These are phyloP conservation scores for Ctenicera cuprea DNA, from an alignment of 2,888 invertebrate species.

Conservation along the genomic window DNA sequence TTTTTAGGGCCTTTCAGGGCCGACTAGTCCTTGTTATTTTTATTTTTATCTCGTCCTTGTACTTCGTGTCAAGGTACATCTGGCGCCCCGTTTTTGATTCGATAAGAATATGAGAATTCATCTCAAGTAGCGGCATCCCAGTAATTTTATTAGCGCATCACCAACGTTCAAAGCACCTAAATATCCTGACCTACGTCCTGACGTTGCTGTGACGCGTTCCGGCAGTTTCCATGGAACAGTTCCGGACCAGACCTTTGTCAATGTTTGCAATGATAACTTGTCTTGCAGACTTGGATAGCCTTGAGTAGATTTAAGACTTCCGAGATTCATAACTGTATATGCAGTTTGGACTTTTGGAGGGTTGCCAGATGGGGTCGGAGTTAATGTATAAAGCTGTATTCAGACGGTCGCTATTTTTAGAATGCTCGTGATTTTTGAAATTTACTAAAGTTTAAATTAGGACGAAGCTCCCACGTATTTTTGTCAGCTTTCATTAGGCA, in stretches of 20 bases:
- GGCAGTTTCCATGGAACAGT: background rate
- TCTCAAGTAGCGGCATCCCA: background rate
- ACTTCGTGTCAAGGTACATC: slow-evolving; percentile 34
- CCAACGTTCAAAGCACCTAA: background rate
- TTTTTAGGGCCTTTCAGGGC: slow-evolving; percentile 33
- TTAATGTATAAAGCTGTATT: slow-evolving; percentile 25
- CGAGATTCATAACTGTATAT: background rate
- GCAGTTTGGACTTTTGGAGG: slow-evolving; percentile 19
- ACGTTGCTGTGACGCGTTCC: background rate
- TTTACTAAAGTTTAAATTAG: background rate
- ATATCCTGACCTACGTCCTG: slow-evolving; percentile 6
- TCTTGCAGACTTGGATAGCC: background rate
- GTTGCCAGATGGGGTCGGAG: slow-evolving; percentile 20
- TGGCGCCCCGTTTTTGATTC: slow-evolving; percentile 23
- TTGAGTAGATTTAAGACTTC: slow-evolving; percentile 6
- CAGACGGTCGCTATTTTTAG: slow-evolving; percentile 12
- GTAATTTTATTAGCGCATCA: background rate
- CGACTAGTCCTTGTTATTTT: slow-evolving; percentile 21
- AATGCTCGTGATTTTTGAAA: slow-evolving; percentile 16
- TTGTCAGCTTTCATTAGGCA: background rate
- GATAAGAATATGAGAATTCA: background rate
- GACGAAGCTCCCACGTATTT: slow-evolving; percentile 15
- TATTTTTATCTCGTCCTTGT: slow-evolving; percentile 33
- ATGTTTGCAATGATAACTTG: slow-evolving; percentile 3
- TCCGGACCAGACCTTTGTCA: background rate